These are phyloP conservation scores for Bombus breviceps DNA, from an alignment of 1,140 invertebrate species.

Conservation along the genomic window DNA sequence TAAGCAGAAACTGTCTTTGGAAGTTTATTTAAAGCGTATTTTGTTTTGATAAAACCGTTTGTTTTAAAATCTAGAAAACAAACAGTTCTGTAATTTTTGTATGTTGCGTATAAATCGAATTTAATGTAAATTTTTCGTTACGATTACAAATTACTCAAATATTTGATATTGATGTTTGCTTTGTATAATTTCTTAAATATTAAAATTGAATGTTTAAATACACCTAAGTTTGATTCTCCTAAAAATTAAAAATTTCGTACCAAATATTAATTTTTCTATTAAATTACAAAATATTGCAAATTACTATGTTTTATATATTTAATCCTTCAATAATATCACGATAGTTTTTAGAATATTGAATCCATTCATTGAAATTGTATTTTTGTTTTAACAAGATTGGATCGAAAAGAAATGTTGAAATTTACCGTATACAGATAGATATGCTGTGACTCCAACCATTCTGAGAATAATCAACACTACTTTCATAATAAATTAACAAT, in stretches of 20 bases:
- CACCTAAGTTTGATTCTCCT: not conserved
- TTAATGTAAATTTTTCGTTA: not conserved
- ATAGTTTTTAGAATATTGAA: not conserved
- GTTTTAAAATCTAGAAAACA: not conserved
- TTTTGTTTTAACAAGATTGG: not conserved
- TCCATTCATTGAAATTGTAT: not conserved
- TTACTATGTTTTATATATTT: not conserved
- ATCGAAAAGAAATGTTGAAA: too few species aligned
- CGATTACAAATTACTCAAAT: not conserved
- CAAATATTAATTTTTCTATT: not conserved
- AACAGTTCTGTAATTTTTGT: not conserved
- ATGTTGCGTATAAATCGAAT: not conserved
- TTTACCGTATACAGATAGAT: not conserved
- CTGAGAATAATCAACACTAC: not conserved
- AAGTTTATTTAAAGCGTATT: constrained; percentile 18
- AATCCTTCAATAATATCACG: not conserved
- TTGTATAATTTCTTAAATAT: constrained; percentile 33
- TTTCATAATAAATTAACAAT: not conserved
- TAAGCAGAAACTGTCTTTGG: not conserved
- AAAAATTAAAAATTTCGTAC: too few species aligned
- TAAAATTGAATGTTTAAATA: constrained; percentile 17
- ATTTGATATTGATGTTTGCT: constrained; percentile 2
- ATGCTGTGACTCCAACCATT: not conserved
- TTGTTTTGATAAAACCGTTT: constrained; percentile 6
- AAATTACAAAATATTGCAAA: not conserved